These are phyloP conservation scores for Panonychus citri DNA, from an alignment of 1,140 invertebrate species.

Conservation along the genomic window DNA sequence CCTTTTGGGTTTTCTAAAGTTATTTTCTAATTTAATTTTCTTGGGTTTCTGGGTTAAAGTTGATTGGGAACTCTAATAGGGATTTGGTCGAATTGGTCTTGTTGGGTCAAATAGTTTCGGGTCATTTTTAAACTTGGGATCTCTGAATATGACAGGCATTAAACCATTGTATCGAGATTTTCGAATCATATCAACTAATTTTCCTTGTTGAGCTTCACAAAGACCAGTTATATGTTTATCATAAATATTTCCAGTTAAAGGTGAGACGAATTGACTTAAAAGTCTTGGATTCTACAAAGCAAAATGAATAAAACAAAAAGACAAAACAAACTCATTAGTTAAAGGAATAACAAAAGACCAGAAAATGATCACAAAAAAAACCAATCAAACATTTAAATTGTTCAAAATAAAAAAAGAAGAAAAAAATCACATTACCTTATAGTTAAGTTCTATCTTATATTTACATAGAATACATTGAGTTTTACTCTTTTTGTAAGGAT, in stretches of 20 bases:
- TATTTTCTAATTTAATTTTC: too few relatives aligned
- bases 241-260: constrained; percentile 71
- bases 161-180: constrained; percentile 41
- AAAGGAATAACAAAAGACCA: too few relatives aligned
- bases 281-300: constrained; percentile 54
- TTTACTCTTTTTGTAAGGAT: constrained; percentile 54
- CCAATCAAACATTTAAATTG: background rate
- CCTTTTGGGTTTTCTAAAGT: too few relatives aligned
- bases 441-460: constrained; percentile 54
- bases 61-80: constrained; percentile 8
- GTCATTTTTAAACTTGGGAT: constrained; percentile 7
- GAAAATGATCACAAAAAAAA: too few relatives aligned
- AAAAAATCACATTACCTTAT: constrained; percentile 29
- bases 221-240: constrained; percentile 68
- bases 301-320: too few relatives aligned
- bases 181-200: constrained; percentile 39
- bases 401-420: constrained; percentile 2
- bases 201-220: constrained; percentile 45
- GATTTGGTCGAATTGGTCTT: constrained; percentile 7
- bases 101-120: constrained; percentile 10
- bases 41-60: too few relatives aligned
- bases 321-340: too few relatives aligned
- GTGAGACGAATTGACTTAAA: constrained; percentile 81
- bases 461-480: constrained; percentile 63
- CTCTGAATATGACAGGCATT: constrained; percentile 1